These are phyloP conservation scores for Pentalonia nigronervosa DNA, from an alignment of 1,140 invertebrate genomes.

Conservation along the genomic window DNA sequence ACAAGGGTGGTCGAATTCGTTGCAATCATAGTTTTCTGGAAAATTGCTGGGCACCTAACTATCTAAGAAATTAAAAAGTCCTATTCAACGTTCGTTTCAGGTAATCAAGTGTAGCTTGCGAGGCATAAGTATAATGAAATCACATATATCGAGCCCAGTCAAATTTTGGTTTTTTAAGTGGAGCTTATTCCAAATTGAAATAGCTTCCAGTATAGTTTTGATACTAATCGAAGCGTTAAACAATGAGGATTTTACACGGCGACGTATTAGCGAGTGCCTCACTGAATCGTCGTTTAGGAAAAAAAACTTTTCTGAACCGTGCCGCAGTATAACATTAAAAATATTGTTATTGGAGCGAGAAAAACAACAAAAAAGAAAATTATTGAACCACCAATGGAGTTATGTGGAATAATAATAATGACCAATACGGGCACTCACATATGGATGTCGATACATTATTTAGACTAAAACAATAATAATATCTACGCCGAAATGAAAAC, in stretches of 20 bases:
- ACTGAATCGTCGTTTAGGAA: neutral
- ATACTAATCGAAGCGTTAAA: neutral
- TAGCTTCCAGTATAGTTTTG: slow-evolving; percentile 8
- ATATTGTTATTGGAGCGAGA: neutral
- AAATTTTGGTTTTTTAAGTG: neutral
- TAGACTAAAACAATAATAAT: neutral
- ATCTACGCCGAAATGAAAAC: neutral
- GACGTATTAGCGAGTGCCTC: neutral
- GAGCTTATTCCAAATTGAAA: neutral
- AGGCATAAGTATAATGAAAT: neutral
- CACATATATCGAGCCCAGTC: neutral
- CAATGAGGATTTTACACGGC: neutral
- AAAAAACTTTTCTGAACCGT: neutral
- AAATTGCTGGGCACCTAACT: neutral
- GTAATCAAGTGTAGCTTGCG: neutral
- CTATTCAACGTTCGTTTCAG: neutral
- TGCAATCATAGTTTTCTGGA: no score
- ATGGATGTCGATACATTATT: neutral
- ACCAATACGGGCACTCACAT: neutral
- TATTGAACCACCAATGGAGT: neutral
- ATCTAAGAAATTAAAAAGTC: slow-evolving; percentile 9
- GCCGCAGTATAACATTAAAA: neutral
- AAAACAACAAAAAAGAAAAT: neutral
- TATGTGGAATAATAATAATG: neutral
- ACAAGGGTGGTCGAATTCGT: neutral